A percentile compares a stretch with the other conserved stretches of the same genome.
These are phyloP conservation scores for Anguilla pacifica DNA, from an alignment of 2,797 vertebrate species.

Conservation along the genomic window DNA sequence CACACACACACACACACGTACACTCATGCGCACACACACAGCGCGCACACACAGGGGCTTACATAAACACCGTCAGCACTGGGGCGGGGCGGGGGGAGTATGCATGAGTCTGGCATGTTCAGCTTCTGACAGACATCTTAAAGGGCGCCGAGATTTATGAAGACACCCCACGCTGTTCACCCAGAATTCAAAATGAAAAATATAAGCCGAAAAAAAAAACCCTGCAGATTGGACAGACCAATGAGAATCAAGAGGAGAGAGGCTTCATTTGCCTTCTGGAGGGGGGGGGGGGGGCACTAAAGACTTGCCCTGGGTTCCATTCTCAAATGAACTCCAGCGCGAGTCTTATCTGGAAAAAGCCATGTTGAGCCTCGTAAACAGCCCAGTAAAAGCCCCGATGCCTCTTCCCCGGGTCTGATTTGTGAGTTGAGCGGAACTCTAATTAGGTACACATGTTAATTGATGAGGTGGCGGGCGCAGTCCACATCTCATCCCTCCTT, in stretches of 20 bases:
- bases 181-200: too few relatives aligned
- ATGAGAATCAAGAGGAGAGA: background rate
- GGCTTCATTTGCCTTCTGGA: background rate
- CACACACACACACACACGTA: too few relatives aligned
- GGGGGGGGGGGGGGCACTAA: background rate
- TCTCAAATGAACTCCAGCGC: background rate
- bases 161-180: too few relatives aligned
- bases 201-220: too few relatives aligned
- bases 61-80: background rate
- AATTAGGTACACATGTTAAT: background rate
- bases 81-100: too few relatives aligned
- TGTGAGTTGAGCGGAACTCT: too few relatives aligned
- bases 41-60: background rate
- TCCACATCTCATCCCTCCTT: background rate
- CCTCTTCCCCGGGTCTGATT: background rate
- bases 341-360: background rate
- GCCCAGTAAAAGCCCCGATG: background rate
- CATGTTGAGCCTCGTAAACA: background rate
- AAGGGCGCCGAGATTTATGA: background rate
- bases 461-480: background rate
- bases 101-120: too few relatives aligned
- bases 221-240: too few relatives aligned
- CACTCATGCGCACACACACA: background rate
- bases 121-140: background rate
- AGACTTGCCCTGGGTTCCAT: background rate